phyloP scores from a whole-genome alignment of 2,797 vertebrate species.

The Diplodus puntazzo region DNA sequence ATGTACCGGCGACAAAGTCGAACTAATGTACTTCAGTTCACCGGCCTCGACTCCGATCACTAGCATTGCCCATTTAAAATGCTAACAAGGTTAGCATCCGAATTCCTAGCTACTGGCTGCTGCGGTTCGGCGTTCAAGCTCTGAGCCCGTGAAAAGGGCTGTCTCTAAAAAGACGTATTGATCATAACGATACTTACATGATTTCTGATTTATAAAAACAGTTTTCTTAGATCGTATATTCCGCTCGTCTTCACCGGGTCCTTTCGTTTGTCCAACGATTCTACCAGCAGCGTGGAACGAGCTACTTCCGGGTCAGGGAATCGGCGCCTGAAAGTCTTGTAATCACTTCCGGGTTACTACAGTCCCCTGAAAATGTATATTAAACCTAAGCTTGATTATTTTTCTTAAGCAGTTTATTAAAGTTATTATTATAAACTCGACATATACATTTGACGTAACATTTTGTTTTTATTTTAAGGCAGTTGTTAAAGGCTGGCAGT shows the following conservation, averaged over 20 bases:
- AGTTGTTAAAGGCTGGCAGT: background rate
- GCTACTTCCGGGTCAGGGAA: conserved; percentile 66
- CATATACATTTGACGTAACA: too few species aligned
- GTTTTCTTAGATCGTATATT: background rate
- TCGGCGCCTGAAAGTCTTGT: conserved; percentile 18
- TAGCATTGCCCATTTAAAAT: background rate
- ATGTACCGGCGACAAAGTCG: fast-evolving
- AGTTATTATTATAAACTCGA: background rate
- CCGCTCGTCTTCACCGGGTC: background rate
- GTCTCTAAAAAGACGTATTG: fast-evolving
- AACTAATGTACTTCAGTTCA: conserved; percentile 15
- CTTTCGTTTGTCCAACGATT: conserved; percentile 54
- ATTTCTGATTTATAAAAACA: background rate
- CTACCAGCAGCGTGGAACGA: conserved; percentile 15
- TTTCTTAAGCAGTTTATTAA: background rate
- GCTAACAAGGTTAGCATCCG: conserved; percentile 40
- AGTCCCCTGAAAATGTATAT: background rate
- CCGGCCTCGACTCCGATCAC: background rate
- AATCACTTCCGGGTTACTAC: conserved; percentile 66
- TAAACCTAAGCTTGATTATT: too few species aligned
- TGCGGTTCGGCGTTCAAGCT: fast-evolving
- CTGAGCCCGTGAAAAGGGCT: fast-evolving
- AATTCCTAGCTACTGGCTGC: background rate
- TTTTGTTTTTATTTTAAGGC: background rate
- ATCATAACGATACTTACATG: conserved; percentile 67